Percentiles rank a stretch among this genome's conserved stretches.
Conservation (phyloP, 2,797 vertebrate species). For the Sternotherus odoratus region DNA sequence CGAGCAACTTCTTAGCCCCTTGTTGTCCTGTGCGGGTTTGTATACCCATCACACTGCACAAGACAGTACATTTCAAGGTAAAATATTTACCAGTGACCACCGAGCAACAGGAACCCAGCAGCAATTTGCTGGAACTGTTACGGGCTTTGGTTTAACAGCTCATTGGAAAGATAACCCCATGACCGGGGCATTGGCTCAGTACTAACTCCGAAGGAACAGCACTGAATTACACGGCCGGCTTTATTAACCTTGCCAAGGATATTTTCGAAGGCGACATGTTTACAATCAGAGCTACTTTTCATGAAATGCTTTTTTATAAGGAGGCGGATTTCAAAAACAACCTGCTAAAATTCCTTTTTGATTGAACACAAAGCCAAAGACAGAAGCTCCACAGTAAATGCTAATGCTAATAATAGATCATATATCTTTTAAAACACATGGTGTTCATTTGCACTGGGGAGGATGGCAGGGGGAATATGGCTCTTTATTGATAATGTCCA, state of each 20-base stretch:
- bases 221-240: not conserved
- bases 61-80: not conserved
- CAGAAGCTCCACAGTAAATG: not conserved
- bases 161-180: not conserved
- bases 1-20: not conserved
- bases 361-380: slow-evolving; percentile 18
- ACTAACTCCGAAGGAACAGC: slow-evolving; percentile 12
- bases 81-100: not conserved
- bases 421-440: not conserved
- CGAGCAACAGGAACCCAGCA: not conserved
- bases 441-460: not conserved
- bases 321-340: not conserved
- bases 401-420: not conserved
- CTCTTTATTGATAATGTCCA: slow-evolving; percentile 35
- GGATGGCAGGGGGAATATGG: not conserved
- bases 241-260: not conserved
- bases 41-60: not conserved
- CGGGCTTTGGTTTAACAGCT: not conserved
- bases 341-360: not conserved
- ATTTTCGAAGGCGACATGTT: slow-evolving; percentile 12
- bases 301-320: not conserved
- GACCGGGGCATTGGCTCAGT: not conserved
- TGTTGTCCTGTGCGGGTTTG: not conserved
- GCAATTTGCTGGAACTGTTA: not conserved
- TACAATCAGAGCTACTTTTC: not conserved